Percentiles rank a stretch among this genome's conserved stretches.
Conservation (phyloP, 2,888 invertebrate genomes). For the Podabrus alpinus region DNA sequence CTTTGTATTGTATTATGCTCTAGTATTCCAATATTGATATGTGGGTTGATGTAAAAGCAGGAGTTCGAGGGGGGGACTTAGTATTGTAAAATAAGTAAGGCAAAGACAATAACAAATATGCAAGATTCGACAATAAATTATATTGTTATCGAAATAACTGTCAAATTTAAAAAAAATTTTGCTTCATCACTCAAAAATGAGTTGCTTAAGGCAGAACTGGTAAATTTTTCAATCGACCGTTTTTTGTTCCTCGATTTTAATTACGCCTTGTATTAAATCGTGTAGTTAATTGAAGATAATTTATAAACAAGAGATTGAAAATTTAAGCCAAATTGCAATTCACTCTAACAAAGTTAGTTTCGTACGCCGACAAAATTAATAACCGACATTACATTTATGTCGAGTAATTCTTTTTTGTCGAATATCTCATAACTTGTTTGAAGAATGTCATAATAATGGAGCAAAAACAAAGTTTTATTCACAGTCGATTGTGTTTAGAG, state of each 20-base stretch:
- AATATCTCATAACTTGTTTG: slow-evolving; percentile 15
- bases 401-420: slow-evolving; percentile 31
- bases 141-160: not conserved
- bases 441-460: slow-evolving; percentile 19
- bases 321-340: not conserved
- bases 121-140: not conserved
- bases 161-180: not conserved
- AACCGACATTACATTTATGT: slow-evolving; percentile 44
- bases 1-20: no score
- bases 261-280: not conserved
- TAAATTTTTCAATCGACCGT: not conserved
- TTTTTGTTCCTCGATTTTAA: not conserved
- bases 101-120: not conserved
- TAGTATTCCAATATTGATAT: no score
- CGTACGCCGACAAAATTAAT: slow-evolving; percentile 40
- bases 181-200: not conserved
- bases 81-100: not conserved
- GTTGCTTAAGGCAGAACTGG: not conserved
- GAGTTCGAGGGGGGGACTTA: no score
- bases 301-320: not conserved
- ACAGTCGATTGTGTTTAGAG: not conserved
- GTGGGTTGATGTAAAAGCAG: no score
- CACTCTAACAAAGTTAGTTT: not conserved
- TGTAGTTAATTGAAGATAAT: not conserved
- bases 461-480: slow-evolving; percentile 21